Percentiles rank a stretch among this genome's conserved stretches.
Conservation (phyloP, 2,888 invertebrate genomes). For the Sisyra nigra region DNA sequence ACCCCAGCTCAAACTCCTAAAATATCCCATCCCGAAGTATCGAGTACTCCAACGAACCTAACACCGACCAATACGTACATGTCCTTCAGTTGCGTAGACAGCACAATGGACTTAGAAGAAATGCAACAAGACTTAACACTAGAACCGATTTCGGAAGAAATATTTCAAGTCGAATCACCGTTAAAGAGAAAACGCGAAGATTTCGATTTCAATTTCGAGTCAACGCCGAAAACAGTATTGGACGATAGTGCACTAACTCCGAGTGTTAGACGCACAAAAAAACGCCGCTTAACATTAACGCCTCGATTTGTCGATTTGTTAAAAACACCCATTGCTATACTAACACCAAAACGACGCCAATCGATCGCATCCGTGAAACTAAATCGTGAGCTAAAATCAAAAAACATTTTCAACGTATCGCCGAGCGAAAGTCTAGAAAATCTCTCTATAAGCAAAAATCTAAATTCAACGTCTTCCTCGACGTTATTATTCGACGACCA, state of each 20-base stretch:
- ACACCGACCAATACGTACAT: conserved; percentile 9
- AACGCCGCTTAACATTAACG: conserved; percentile 4
- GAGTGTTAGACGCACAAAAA: background rate
- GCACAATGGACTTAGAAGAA: background rate
- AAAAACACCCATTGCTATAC: conserved; percentile 7
- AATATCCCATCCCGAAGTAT: background rate
- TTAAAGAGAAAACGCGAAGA: conserved; percentile 10
- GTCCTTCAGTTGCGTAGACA: conserved; percentile 7
- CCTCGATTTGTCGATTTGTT: conserved; percentile 6
- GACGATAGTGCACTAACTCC: background rate
- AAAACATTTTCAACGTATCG: background rate
- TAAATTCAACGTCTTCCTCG: conserved; percentile 2
- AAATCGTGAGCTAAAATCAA: background rate
- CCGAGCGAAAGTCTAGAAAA: conserved; percentile 5
- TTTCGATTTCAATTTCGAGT: conserved; percentile 2
- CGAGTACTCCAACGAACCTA: conserved; percentile 1
- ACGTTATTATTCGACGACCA: background rate
- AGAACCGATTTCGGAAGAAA: conserved; percentile 5
- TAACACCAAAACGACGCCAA: conserved; percentile 4
- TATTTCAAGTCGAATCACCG: conserved; percentile 7
- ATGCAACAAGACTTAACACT: background rate
- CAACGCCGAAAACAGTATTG: background rate
- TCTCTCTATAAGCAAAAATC: conserved; percentile 1
- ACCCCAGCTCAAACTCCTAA: conserved; percentile 8
- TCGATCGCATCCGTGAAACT: background rate